Evolutionary conservation across 2,113 vertebrate species (phyloP).

Genomic region (Boleophthalmus pectinirostris): DNA sequence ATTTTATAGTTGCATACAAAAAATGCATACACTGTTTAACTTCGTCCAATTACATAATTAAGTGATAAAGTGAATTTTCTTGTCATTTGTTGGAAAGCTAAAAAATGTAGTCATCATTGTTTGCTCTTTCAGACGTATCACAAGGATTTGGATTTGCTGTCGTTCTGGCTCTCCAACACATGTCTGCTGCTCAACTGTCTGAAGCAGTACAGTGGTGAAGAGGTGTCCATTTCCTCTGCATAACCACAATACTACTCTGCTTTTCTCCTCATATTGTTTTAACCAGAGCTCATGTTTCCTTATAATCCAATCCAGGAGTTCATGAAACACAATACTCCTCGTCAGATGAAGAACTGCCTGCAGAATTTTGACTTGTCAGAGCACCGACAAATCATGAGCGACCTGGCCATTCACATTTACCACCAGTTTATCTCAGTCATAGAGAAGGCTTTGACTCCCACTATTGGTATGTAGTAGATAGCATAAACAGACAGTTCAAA

Average conservation of each 20-base stretch:
- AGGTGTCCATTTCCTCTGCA: slow-evolving; percentile 76
- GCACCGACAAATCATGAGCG: slow-evolving; percentile 93
- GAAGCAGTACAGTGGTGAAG: slow-evolving; percentile 98
- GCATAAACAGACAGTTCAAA: no score
- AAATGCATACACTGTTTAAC: not conserved
- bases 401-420: slow-evolving; percentile 92
- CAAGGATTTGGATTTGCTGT: slow-evolving; percentile 90
- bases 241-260: no score
- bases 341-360: slow-evolving; percentile 91
- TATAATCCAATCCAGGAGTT: slow-evolving; percentile 81
- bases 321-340: slow-evolving; percentile 84
- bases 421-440: slow-evolving; percentile 87
- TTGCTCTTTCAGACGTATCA: slow-evolving; percentile 79
- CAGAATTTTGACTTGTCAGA: slow-evolving; percentile 95
- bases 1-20: not conserved
- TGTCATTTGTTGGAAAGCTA: not conserved
- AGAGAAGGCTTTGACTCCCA: slow-evolving; percentile 85
- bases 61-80: not conserved
- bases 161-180: slow-evolving; percentile 95
- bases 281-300: not conserved
- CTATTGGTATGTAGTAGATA: slow-evolving; percentile 83
- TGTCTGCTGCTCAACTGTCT: slow-evolving; percentile 93
- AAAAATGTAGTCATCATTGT: not conserved
- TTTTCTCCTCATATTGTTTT: not conserved
- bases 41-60: no score